Evolutionary conservation across 2,888 invertebrate species (phyloP).

Genomic region (Dexiosoma caninum): DNA sequence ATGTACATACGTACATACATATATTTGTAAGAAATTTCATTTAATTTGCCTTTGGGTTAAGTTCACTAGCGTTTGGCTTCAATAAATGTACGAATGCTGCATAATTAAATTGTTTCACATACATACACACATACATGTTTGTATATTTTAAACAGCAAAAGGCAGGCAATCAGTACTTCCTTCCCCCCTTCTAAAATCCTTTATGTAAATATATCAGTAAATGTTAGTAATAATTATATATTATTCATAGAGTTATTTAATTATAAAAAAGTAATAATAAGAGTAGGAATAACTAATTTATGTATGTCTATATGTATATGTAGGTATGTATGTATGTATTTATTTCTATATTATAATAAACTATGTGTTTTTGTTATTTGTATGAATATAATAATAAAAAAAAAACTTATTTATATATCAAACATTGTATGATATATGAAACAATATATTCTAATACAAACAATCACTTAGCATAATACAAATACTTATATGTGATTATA

Average conservation of each 20-base stretch:
- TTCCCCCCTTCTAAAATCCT: slow-evolving; percentile 22
- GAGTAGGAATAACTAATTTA: slow-evolving; percentile 59
- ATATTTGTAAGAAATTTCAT: too few species aligned
- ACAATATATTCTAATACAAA: slow-evolving; percentile 25
- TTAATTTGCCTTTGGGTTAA: too few species aligned
- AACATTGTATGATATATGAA: slow-evolving; percentile 24
- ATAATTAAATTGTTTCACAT: neutral
- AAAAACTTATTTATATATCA: slow-evolving; percentile 2
- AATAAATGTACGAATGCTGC: too few species aligned
- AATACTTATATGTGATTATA: slow-evolving; percentile 39
- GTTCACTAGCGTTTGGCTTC: too few species aligned
- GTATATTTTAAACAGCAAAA: neutral
- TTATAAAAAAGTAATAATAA: slow-evolving; percentile 45
- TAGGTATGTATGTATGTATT: slow-evolving; percentile 56
- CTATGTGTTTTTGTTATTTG: slow-evolving; percentile 39
- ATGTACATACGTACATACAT: neutral
- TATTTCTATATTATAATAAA: slow-evolving; percentile 52
- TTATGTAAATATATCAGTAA: slow-evolving; percentile 38
- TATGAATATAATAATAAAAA: slow-evolving; percentile 33
- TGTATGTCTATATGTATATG: slow-evolving; percentile 59
- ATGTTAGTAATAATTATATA: slow-evolving; percentile 3
- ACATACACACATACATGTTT: neutral
- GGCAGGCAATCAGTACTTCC: slow-evolving; percentile 29
- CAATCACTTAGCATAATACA: slow-evolving; percentile 33
- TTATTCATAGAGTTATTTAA: slow-evolving; percentile 49